Percentiles rank a stretch among this genome's conserved stretches.
Conservation (phyloP, 2,888 invertebrate genomes). For the Drosophila formosana region DNA sequence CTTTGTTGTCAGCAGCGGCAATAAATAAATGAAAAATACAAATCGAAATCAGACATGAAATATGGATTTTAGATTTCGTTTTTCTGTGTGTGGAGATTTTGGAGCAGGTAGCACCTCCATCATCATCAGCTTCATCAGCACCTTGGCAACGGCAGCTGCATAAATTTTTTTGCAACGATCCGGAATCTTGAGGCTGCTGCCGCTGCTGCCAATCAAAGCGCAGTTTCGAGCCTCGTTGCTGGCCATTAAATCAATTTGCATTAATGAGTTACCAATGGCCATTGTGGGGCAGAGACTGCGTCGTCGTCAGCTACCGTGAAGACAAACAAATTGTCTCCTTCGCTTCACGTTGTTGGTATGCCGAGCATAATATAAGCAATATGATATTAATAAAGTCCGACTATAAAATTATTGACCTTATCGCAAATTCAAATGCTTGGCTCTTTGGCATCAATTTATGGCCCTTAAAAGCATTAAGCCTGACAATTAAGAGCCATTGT, state of each 20-base stretch:
- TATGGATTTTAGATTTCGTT: constrained; percentile 42
- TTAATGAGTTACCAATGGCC: constrained; percentile 56
- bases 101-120: constrained; percentile 56
- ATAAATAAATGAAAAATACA: constrained; percentile 49
- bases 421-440: constrained; percentile 36
- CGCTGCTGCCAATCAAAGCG: constrained; percentile 55
- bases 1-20: constrained; percentile 65
- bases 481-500: constrained; percentile 42
- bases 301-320: constrained; percentile 43
- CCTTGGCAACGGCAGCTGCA: constrained; percentile 30
- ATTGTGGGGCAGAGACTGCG: constrained; percentile 34
- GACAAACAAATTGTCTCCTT: constrained; percentile 9
- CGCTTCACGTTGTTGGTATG: neutral
- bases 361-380: constrained; percentile 12
- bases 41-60: constrained; percentile 36
- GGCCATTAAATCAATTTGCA: constrained; percentile 67
- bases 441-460: constrained; percentile 37
- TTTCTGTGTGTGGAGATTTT: constrained; percentile 47
- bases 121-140: constrained; percentile 24
- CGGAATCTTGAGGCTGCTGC: constrained; percentile 41
- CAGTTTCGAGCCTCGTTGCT: constrained; percentile 41
- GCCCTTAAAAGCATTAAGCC: constrained; percentile 31
- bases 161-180: constrained; percentile 51
- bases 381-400: constrained; percentile 20
- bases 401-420: constrained; percentile 51